Evolutionary conservation across 1,140 invertebrate species (phyloP).

Genomic region (Mamestra configurata): DNA sequence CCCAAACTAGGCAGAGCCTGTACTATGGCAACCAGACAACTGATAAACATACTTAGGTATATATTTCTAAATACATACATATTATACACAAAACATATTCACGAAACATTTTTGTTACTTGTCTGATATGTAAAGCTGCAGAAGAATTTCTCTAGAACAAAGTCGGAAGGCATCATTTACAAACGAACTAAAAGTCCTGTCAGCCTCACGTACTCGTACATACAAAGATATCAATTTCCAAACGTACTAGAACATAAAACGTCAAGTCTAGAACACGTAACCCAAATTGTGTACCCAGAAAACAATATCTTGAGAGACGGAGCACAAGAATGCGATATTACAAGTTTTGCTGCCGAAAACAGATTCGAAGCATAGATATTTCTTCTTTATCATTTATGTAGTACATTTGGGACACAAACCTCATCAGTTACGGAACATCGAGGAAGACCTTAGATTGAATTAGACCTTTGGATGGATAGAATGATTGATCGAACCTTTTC

Average conservation of each 20-base stretch:
- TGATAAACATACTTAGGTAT: too few relatives aligned
- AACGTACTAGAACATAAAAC: slow-evolving; percentile 39
- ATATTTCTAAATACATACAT: too few relatives aligned
- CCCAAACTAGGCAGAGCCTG: too few relatives aligned
- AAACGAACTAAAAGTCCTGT: neutral
- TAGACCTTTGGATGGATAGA: neutral
- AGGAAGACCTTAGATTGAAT: neutral
- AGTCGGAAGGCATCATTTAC: neutral
- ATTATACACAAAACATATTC: too few relatives aligned
- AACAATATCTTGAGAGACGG: slow-evolving; percentile 37
- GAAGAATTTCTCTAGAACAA: neutral
- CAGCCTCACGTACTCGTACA: neutral
- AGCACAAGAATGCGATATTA: slow-evolving; percentile 35
- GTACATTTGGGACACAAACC: neutral
- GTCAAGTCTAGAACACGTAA: slow-evolving; percentile 36
- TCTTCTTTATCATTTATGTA: slow-evolving; percentile 12
- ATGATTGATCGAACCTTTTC: neutral
- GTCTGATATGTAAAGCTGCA: neutral
- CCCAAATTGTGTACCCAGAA: slow-evolving; percentile 34
- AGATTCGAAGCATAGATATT: slow-evolving; percentile 20
- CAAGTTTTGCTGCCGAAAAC: slow-evolving; percentile 24
- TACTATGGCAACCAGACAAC: too few relatives aligned
- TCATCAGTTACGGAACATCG: neutral
- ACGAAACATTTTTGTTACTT: neutral
- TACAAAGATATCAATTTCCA: slow-evolving; percentile 36